Conservation (phyloP, 2,113 vertebrate genomes). For the Myrmophylax atrothorax region DNA sequence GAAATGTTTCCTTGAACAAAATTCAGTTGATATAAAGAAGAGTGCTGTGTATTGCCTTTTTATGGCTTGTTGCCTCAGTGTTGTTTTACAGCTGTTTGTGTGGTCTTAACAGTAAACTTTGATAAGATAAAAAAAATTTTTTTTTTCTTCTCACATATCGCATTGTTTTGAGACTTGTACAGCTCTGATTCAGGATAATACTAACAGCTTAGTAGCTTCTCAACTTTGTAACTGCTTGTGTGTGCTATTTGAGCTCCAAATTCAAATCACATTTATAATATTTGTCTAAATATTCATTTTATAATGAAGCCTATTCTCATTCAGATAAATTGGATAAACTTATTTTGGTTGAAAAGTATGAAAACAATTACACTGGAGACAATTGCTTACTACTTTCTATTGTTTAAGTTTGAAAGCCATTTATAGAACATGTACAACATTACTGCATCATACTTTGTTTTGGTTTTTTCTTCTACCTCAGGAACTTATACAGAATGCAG, state of each 20-base stretch:
- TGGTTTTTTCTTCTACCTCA: slow-evolving; percentile 45
- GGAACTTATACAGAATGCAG: slow-evolving; percentile 99
- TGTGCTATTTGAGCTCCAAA: not conserved
- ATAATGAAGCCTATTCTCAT: not conserved
- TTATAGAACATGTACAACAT: not conserved
- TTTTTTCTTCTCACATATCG: not conserved
- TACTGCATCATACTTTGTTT: not conserved
- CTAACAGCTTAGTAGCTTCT: not conserved
- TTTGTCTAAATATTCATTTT: not conserved
- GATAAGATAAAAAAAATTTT: not conserved
- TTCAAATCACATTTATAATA: not conserved
- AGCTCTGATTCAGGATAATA: not conserved
- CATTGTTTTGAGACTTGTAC: not conserved
- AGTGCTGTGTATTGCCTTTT: not conserved
- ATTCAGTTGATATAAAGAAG: not conserved
- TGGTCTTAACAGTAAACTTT: not conserved
- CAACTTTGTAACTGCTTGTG: not conserved
- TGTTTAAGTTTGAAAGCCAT: not conserved
- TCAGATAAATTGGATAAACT: not conserved
- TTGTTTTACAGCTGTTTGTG: not conserved
- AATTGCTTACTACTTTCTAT: not conserved
- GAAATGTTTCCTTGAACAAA: not conserved
- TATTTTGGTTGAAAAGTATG: not conserved
- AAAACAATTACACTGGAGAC: not conserved
- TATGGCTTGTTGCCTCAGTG: not conserved